phyloP scores from a whole-genome alignment of 64 coral and sea anemone genomes.

The Trachythela sp. region DNA sequence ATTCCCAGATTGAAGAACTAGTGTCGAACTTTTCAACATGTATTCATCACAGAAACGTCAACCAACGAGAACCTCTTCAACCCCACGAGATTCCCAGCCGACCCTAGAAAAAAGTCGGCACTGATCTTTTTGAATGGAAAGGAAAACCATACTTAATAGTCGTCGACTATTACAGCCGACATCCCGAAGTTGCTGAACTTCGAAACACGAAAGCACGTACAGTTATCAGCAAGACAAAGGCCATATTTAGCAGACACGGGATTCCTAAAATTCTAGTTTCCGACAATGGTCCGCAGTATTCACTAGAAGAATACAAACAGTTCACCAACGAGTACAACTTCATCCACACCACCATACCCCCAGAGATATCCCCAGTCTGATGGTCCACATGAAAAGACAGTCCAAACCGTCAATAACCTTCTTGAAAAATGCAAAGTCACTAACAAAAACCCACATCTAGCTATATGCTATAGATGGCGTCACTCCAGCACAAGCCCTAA shows the following conservation, averaged over 20 bases:
- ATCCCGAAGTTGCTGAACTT: not conserved
- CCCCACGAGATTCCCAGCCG: not conserved
- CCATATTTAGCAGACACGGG: constrained; percentile 2
- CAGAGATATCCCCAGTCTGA: not conserved
- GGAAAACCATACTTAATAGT: not conserved
- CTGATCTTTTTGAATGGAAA: constrained; percentile 1
- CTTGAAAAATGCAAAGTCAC: not conserved
- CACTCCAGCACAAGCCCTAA: not conserved
- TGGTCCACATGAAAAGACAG: not conserved
- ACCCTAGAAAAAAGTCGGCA: not conserved
- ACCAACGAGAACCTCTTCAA: not conserved
- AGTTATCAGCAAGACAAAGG: not conserved
- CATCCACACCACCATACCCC: not conserved
- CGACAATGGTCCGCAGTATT: not conserved
- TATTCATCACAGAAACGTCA: not conserved
- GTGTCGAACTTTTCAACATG: not conserved
- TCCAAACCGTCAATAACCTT: not conserved
- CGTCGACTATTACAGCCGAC: not conserved
- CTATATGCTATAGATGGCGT: not conserved
- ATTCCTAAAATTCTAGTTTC: not conserved
- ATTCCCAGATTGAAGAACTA: constrained; percentile 26
- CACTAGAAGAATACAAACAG: not conserved
- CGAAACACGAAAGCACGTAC: not conserved
- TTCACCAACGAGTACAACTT: not conserved
- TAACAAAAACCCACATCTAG: not conserved